Conservation (phyloP, 2,113 vertebrate species). For the Coryphaenoides rupestris region DNA sequence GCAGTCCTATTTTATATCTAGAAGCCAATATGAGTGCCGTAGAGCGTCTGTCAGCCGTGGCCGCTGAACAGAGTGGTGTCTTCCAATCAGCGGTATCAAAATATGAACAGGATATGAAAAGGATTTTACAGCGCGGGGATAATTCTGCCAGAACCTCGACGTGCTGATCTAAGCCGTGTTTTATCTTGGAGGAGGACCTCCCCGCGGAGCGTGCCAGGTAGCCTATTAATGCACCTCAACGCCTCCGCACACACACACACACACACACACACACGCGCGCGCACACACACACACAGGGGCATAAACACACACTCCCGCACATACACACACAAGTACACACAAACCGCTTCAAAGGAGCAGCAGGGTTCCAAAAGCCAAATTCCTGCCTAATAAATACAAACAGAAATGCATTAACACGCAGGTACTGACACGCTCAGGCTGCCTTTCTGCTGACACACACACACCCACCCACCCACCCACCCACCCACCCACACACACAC, state of each 20-base stretch:
- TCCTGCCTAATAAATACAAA: constrained; percentile 44
- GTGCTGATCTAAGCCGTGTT: constrained; percentile 53
- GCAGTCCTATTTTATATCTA: constrained; percentile 36
- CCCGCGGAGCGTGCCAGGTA: constrained; percentile 49
- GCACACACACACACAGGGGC: neutral
- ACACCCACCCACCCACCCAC: neutral
- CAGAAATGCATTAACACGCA: constrained; percentile 30
- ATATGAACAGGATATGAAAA: constrained; percentile 44
- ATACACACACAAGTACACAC: constrained; percentile 3
- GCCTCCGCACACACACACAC: constrained; percentile 20
- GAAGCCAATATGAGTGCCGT: constrained; percentile 23
- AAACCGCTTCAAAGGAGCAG: constrained; percentile 7
- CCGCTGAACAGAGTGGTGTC: constrained; percentile 28
- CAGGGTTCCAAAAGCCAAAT: constrained; percentile 48
- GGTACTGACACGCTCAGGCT: constrained; percentile 27
- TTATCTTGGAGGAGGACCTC: constrained; percentile 41
- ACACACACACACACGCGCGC: neutral
- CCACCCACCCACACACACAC: neutral
- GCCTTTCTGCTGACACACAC: neutral
- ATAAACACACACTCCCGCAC: neutral
- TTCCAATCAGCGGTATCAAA: constrained; percentile 38
- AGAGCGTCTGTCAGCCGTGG: constrained; percentile 23
- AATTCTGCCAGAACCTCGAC: constrained; percentile 49
- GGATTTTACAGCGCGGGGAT: constrained; percentile 4
- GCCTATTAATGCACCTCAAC: constrained; percentile 54